Evolutionary conservation across 2,113 vertebrate genomes (phyloP).

Genomic region (Muntiacus reevesi): DNA sequence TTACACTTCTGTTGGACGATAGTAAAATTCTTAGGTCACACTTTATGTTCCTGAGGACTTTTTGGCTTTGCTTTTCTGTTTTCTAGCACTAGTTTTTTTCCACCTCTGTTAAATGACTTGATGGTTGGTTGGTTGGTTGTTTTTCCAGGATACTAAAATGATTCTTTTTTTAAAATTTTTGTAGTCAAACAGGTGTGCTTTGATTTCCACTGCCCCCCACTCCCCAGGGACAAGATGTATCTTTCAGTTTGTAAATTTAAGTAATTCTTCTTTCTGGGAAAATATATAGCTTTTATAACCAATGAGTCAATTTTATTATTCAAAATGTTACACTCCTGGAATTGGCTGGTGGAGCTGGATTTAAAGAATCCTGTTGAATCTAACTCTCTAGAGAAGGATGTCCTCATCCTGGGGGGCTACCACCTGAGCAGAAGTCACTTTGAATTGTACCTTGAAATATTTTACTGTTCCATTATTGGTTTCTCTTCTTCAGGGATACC

Average conservation of each 20-base stretch:
- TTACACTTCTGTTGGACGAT: neutral
- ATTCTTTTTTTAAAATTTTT: neutral
- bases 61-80: neutral
- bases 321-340: neutral
- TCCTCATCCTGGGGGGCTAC: too few species aligned
- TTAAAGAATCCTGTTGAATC: neutral
- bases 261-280: neutral
- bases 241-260: neutral
- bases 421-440: neutral
- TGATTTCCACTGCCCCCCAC: neutral
- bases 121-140: neutral
- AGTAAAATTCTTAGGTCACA: neutral
- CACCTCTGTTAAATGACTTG: neutral
- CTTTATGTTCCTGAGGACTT: neutral
- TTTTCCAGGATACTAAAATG: neutral
- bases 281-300: neutral
- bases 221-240: neutral
- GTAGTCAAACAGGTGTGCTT: neutral
- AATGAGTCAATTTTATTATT: neutral
- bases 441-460: neutral
- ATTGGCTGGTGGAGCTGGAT: neutral
- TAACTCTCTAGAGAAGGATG: neutral
- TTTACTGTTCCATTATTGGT: neutral
- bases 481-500: neutral
- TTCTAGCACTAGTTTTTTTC: neutral